These are phyloP conservation scores for Leucania comma DNA, from an alignment of 2,888 invertebrate species.

Conservation along the genomic window DNA sequence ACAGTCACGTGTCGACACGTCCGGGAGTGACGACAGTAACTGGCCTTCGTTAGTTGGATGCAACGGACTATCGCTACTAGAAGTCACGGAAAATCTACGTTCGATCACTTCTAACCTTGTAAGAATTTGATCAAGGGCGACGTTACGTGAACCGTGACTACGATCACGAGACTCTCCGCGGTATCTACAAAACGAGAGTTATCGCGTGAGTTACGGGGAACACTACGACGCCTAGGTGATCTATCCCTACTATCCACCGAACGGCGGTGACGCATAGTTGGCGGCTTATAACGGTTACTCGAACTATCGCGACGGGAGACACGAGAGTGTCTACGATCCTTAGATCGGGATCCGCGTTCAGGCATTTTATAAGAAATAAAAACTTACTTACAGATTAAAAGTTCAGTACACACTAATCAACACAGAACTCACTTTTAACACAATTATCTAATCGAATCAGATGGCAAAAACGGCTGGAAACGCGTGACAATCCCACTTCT, in stretches of 20 bases:
- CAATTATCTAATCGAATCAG: no score
- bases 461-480: no score
- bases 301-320: no score
- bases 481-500: no score
- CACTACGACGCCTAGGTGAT: neutral
- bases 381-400: no score
- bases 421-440: no score
- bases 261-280: neutral
- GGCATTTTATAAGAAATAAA: no score
- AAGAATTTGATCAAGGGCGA: neutral
- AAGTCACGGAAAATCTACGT: neutral
- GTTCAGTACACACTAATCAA: no score
- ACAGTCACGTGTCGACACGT: neutral
- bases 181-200: neutral
- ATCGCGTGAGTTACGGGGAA: neutral
- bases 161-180: neutral
- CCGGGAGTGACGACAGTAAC: constrained; percentile 1
- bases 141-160: neutral
- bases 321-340: no score
- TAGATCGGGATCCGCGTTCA: no score
- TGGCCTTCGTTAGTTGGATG: neutral
- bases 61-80: constrained; percentile 1
- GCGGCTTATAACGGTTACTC: no score
- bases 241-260: neutral
- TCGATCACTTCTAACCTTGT: constrained; percentile 1